These are phyloP conservation scores for Mantis religiosa DNA, from an alignment of 2,888 invertebrate genomes.

Conservation along the genomic window DNA sequence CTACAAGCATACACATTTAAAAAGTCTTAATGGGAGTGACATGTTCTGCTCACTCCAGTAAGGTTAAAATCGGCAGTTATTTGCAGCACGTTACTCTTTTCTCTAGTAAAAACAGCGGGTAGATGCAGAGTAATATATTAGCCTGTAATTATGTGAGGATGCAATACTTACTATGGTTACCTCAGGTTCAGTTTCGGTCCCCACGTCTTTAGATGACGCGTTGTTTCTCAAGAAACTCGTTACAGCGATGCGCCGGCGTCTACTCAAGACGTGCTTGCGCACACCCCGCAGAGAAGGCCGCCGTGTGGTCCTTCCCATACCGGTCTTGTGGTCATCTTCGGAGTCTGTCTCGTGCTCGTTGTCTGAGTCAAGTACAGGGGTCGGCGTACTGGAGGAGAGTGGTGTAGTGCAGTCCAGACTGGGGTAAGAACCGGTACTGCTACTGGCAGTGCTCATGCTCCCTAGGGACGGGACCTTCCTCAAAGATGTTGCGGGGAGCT, in stretches of 20 bases:
- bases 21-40: too few relatives aligned
- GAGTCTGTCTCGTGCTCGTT: not conserved
- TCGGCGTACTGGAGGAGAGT: not conserved
- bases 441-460: not conserved
- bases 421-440: not conserved
- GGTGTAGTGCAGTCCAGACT: not conserved
- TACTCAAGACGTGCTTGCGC: not conserved
- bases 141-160: too few relatives aligned
- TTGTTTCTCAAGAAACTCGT: not conserved
- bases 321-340: not conserved
- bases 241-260: not conserved
- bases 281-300: not conserved
- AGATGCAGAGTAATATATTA: too few relatives aligned
- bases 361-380: not conserved
- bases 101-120: too few relatives aligned
- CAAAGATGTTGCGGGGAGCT: not conserved
- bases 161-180: not conserved
- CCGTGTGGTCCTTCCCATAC: not conserved
- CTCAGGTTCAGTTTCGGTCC: not conserved
- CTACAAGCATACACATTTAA: too few relatives aligned
- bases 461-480: not conserved
- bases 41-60: too few relatives aligned
- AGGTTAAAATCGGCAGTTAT: too few relatives aligned
- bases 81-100: too few relatives aligned
- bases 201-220: not conserved